Evolutionary conservation across 2,797 vertebrate species (phyloP), one percentile per base, ranked within the genome.

Genomic region (Trachops cirrhosus): DNA sequence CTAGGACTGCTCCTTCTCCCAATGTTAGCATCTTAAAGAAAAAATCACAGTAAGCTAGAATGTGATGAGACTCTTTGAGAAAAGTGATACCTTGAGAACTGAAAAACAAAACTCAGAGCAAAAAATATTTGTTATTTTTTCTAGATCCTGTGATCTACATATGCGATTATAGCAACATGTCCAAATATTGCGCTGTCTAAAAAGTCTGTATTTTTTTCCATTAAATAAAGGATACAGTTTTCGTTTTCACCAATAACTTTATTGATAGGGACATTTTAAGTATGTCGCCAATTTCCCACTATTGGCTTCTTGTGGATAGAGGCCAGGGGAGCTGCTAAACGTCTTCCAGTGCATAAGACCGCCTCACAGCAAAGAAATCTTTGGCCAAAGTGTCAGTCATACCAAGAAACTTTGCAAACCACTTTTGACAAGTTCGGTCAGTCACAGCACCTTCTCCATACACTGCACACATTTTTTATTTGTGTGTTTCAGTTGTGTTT

Each of bases 51-150:
- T 87, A 64, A 91, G 77, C 82, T 91, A 89, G 32, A 91, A 79
- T 91, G 6, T 91, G 77, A 83, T 87, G 44, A 91, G n/a, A 90
- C 59, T 74, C 37, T 24, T 54, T 86, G 84, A 96, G 83, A 96
- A 96, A 93, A 91, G 70, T 89, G 75, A 94, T 91, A 96, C 18
- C 74, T 95, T 92, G 50, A 91, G 48, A 94, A 94, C 16, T 92
- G 19, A 79, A 93, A 96, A 92, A 92, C 59, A 37, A 87, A 44
- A 95, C 19, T 54, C n/a, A 59, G 70, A 32, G 64, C 93, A 88
- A 95, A 92, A 92, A 94, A 85, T 95, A 85, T 64, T 93, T 70
- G 9, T 62, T 93, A 4, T 89, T 96, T 94, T 92, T 93, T 46
- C 57, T 96, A 46, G 14, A 46, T 92, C 34, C 57, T 80, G 19